Percentiles rank a stretch among this genome's conserved stretches.
phyloP scores from a whole-genome alignment of 1,140 invertebrate genomes.

The Helicoverpa armigera region DNA sequence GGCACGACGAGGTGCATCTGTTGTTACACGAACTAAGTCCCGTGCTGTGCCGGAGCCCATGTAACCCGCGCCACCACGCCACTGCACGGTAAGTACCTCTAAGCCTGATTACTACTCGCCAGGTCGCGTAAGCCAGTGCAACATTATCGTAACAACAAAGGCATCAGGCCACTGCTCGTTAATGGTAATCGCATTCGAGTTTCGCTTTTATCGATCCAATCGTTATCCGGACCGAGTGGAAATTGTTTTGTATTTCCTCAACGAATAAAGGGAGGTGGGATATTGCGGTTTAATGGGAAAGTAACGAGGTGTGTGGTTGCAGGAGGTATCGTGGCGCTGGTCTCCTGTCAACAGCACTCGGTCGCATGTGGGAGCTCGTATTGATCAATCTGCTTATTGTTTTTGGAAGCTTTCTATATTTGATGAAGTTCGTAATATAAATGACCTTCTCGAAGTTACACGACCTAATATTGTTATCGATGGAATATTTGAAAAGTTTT shows the following conservation, averaged over 20 bases:
- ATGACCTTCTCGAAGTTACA: slow-evolving; percentile 34
- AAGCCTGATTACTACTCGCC: background rate
- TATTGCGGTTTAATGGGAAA: slow-evolving; percentile 43
- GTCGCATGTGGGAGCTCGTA: slow-evolving; percentile 57
- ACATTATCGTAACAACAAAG: slow-evolving; percentile 51
- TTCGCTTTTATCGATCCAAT: slow-evolving; percentile 73
- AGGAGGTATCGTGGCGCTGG: slow-evolving; percentile 50
- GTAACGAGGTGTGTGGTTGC: slow-evolving; percentile 42
- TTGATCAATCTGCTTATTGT: slow-evolving; percentile 68
- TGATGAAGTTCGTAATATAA: slow-evolving; percentile 52
- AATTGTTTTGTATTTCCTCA: slow-evolving; percentile 65
- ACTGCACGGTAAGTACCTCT: slow-evolving; percentile 72
- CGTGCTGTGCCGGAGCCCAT: slow-evolving; percentile 75
- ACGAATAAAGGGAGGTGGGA: slow-evolving; percentile 52
- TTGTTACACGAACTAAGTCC: slow-evolving; percentile 61
- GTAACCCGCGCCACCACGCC: slow-evolving; percentile 68
- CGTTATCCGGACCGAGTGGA: slow-evolving; percentile 64
- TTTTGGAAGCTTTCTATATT: slow-evolving; percentile 57
- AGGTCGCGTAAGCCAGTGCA: background rate
- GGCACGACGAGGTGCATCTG: slow-evolving; percentile 70
- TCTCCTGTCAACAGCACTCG: slow-evolving; percentile 61
- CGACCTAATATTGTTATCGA: slow-evolving; percentile 28
- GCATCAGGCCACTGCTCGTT: slow-evolving; percentile 39
- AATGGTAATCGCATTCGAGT: slow-evolving; percentile 52
- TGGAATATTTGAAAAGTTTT: slow-evolving; percentile 10